A percentile compares a stretch with the other conserved stretches of the same genome.
Conservation (phyloP, 2,797 vertebrate species). For the Columba guinea region DNA sequence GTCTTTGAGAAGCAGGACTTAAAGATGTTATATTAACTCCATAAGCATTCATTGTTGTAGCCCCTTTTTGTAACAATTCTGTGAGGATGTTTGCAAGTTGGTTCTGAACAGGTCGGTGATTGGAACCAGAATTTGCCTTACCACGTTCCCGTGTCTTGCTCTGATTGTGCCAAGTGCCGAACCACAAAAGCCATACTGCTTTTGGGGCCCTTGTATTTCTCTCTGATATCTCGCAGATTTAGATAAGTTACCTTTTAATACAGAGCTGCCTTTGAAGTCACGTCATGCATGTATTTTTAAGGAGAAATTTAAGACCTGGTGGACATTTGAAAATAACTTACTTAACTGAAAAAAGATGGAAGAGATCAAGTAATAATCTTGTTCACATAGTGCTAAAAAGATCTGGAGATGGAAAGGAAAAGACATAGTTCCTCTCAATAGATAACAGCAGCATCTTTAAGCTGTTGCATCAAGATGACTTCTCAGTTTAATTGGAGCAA, state of each 20-base stretch:
- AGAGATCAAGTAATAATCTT: not conserved
- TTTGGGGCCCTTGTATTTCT: not conserved
- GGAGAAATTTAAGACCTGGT: not conserved
- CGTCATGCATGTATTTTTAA: not conserved
- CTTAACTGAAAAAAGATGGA: not conserved
- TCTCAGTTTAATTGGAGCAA: not conserved
- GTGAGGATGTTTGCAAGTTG: not conserved
- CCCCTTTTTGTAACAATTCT: not conserved
- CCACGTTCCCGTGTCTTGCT: accelerated
- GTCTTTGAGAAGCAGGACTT: not conserved
- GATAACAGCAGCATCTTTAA: not conserved
- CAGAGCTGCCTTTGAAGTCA: not conserved
- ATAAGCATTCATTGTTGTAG: not conserved
- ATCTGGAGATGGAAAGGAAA: not conserved
- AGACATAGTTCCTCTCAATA: not conserved
- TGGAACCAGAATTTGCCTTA: not conserved
- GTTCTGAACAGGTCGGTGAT: not conserved
- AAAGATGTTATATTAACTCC: not conserved
- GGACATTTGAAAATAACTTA: not conserved
- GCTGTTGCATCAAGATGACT: not conserved
- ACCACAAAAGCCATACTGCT: not conserved
- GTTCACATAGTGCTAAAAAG: not conserved
- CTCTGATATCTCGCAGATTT: not conserved
- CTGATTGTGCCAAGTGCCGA: not conserved
- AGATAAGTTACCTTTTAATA: not conserved